Base-by-base conservation (phyloP, 2,797 vertebrate species). In the Brachyrhaphis roseni region DNA sequence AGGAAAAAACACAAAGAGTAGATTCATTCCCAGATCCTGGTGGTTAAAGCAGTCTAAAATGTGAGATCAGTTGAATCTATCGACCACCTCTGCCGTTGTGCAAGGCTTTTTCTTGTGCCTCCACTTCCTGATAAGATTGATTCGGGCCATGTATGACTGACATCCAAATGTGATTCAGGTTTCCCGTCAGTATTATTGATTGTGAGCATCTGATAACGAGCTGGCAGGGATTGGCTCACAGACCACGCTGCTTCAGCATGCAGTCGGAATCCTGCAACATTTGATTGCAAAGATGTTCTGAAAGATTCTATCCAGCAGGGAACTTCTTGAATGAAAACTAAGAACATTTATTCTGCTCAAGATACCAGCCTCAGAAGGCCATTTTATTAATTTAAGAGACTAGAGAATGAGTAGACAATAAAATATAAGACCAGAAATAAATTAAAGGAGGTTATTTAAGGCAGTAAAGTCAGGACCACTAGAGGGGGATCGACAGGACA, bases 1-100 rank as follows among this genome's bases (percentile, higher is more conserved):
- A 11, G 64, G 8, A 66, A 23, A 66, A 68, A 39, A 36, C 62
- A 39, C 34, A 68, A 64, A 34, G 34, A 23, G 20, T 6, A 6
- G 20, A 26, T 26, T 41, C 12, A 26, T 68, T 55, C 26, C 4
- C 36, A 23, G 34, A 11, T 8, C 34, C 62, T 20, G 34, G 28
- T 2, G 36, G 36, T 39, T 5, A 26, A 41, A 39, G 10, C 36
- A 39, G 8, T 41, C 36, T 4, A 68, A 12, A 23, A 10, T 68
- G 64, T 68, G 36, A 68, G 64, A 68, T 41, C 64, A 68, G 64
- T 10, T 68, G 64, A 68, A 39, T 68, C 36, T 39, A 68, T 68
- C 4, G 0, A 41, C 36, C 36, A 4, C 4, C 36, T 23, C 64
- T 41, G 36, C 23, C 1, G 3, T 64, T 68, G 36, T 41, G 20